phyloP scores from a whole-genome alignment of 2,797 vertebrate species.

The Sparus aurata region DNA sequence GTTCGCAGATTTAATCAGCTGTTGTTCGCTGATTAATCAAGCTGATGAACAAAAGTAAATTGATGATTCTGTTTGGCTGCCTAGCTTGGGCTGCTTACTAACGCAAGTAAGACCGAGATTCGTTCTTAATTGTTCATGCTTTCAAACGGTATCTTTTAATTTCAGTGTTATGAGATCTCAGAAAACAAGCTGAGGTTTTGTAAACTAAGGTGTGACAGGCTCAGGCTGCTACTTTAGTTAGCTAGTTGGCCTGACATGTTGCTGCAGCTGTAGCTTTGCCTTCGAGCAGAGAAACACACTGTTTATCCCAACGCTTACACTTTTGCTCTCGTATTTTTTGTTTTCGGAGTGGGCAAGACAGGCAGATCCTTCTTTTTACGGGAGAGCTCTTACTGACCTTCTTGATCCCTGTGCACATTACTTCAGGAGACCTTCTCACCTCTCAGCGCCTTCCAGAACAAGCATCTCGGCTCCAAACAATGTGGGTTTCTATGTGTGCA shows the following conservation, averaged over 20 bases:
- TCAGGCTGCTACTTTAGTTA: too few species aligned
- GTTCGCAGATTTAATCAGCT: neutral
- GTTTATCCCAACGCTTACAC: neutral
- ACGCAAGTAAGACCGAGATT: neutral
- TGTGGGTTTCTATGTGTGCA: neutral
- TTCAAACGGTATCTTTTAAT: too few species aligned
- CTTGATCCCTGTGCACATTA: neutral
- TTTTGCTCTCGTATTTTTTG: conserved; percentile 7
- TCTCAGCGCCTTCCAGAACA: conserved; percentile 7
- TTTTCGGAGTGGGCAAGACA: neutral
- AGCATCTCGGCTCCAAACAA: neutral
- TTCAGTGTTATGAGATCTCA: too few species aligned
- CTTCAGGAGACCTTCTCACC: neutral
- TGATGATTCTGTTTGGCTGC: neutral
- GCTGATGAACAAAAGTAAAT: too few species aligned
- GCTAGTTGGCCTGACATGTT: neutral
- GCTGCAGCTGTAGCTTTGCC: neutral
- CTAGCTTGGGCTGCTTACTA: neutral
- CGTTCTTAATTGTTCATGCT: too few species aligned
- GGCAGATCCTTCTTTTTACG: too few species aligned
- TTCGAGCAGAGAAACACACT: neutral
- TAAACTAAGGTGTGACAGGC: too few species aligned
- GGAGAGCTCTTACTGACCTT: too few species aligned
- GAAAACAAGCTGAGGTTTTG: too few species aligned
- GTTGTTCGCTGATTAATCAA: neutral